A percentile compares a stretch with the other conserved stretches of the same genome.
Evolutionary conservation across 92 coral and sea anemone species (phyloP).

Genomic region (Desmophyllum pertusum): DNA sequence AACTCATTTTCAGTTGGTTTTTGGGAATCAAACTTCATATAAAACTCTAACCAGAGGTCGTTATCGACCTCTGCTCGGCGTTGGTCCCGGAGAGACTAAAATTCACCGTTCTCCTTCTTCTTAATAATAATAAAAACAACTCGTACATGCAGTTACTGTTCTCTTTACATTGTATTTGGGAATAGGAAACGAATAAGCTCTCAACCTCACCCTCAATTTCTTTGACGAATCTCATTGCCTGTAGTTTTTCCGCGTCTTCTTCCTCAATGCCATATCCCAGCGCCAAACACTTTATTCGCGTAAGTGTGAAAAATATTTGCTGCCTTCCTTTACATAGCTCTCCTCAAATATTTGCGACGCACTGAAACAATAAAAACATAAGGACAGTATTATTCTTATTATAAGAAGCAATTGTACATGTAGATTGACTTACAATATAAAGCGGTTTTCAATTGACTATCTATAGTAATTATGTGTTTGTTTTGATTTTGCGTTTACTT

Average conservation of each 20-base stretch:
- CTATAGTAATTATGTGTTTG: no score
- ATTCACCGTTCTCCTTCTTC: no score
- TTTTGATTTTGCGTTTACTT: no score
- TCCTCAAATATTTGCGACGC: slow-evolving; percentile 87
- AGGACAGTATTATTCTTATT: not conserved
- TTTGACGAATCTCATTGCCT: slow-evolving; percentile 66
- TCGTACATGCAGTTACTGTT: no score
- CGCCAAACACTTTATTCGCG: slow-evolving; percentile 87
- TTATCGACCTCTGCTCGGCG: no score
- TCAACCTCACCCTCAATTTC: slow-evolving; percentile 72
- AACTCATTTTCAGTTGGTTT: no score
- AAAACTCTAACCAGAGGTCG: no score
- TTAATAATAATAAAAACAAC: no score
- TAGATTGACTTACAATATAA: not conserved
- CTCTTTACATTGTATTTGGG: not conserved
- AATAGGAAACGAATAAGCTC: not conserved
- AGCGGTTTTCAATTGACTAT: no score
- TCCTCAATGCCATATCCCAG: slow-evolving; percentile 89
- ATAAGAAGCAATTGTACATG: not conserved
- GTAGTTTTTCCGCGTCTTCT: slow-evolving; percentile 66
- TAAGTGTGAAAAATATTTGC: slow-evolving; percentile 75
- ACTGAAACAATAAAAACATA: slow-evolving; percentile 35
- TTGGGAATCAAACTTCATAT: no score
- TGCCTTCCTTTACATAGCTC: slow-evolving; percentile 84
- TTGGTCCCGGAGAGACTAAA: no score